Evolutionary conservation across 2,888 invertebrate genomes (phyloP).

Genomic region (Caenorhabditis sp.): DNA sequence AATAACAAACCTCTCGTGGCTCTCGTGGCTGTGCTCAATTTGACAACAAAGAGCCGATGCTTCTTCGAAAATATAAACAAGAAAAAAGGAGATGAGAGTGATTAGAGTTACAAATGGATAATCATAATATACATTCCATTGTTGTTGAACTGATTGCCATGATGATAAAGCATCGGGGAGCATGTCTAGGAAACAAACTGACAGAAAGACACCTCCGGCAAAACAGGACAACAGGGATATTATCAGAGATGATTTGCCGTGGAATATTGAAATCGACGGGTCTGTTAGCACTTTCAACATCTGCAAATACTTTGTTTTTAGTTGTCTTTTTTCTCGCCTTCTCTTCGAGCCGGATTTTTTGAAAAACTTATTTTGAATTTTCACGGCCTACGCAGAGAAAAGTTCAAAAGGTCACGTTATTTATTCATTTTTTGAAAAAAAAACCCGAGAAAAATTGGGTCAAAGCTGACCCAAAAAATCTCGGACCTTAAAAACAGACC

Average conservation of each 20-base stretch:
- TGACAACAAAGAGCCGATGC: conserved; percentile 5
- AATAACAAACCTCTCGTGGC: background rate
- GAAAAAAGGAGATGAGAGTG: conserved; percentile 5
- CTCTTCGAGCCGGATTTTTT: no score
- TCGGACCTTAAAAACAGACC: no score
- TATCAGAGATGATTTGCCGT: conserved; percentile 6
- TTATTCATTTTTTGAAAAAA: no score
- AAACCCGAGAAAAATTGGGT: no score
- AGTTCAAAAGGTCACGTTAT: no score
- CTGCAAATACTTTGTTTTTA: no score
- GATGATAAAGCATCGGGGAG: conserved; percentile 32
- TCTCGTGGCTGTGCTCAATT: background rate
- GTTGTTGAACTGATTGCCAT: background rate
- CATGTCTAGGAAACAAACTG: conserved; percentile 54
- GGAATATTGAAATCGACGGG: background rate
- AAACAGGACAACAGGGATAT: conserved; percentile 51
- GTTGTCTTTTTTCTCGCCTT: no score
- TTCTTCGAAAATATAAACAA: conserved; percentile 10
- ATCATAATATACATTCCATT: background rate
- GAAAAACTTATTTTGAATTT: no score
- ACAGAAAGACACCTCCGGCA: conserved; percentile 47
- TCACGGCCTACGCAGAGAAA: no score
- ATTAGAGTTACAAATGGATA: conserved; percentile 9
- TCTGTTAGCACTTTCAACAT: background rate
- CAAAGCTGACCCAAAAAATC: no score